These are phyloP conservation scores for Aphis craccivora DNA, from an alignment of 1,140 invertebrate species.

Conservation along the genomic window DNA sequence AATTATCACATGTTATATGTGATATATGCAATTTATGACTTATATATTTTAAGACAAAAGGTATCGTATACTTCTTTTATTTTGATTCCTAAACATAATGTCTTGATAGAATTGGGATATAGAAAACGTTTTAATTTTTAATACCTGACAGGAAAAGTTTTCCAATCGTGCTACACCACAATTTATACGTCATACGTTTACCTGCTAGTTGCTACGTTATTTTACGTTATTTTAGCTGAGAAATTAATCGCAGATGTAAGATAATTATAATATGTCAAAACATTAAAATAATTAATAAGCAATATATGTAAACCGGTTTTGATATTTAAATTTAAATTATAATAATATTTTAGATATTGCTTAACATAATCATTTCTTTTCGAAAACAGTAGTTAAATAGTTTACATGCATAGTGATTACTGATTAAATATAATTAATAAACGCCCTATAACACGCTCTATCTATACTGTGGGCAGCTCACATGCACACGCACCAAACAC, in stretches of 20 bases:
- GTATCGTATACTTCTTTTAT: background rate
- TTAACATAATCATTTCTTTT: background rate
- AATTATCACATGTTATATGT: no score
- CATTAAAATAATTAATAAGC: background rate
- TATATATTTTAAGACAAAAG: background rate
- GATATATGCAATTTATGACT: no score
- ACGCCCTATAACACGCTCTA: background rate
- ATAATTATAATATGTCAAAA: background rate
- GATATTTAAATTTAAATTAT: background rate
- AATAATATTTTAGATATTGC: background rate
- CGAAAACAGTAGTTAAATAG: background rate
- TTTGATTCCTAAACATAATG: background rate
- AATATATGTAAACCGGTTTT: background rate
- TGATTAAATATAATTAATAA: background rate
- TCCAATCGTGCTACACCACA: background rate
- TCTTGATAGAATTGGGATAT: background rate
- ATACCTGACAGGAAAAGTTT: background rate
- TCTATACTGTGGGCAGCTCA: background rate
- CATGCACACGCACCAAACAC: background rate
- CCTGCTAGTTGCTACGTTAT: background rate
- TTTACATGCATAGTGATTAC: constrained; percentile 25
- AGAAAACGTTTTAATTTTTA: background rate
- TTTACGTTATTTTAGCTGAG: background rate
- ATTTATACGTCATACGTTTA: background rate
- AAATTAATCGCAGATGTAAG: background rate